Base-by-base conservation (phyloP, 1,140 invertebrate genomes). In the Panagrolaimus sp. region DNA sequence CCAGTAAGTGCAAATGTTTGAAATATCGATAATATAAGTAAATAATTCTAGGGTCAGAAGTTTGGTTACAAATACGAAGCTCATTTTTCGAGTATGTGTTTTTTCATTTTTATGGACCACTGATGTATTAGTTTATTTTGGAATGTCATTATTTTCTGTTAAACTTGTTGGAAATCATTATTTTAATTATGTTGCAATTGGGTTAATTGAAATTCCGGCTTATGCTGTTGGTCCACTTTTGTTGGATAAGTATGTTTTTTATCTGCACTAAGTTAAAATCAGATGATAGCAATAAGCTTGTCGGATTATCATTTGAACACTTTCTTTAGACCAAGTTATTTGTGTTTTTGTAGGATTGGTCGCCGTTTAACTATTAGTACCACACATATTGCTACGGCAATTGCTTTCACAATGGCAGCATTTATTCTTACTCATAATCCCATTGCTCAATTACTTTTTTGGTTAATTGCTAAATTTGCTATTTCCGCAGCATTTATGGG, bases 41-140 rank as follows among this genome's bases (percentile, higher is more conserved):
- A n/a, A n/a, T n/a, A n/a, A n/a, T 68, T 66, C 67, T 44, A 68
- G 67, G n/a, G 47, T 25, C 14, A 63, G 38, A 25, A 13, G 45
- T 53, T 25, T 66, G 16, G 45, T 72, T 31, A 46, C 47, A 31
- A 65, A 65, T 11, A 45, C 57, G 7, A 68, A 72, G 57, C 69
- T 68, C 45, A 48, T 72, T 61, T 43, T 72, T 7, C 47, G 67
- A 25, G 64, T 65, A 1, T 45, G 68, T 38, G 62, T 72, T 25
- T 47, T 72, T 31, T 47, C 70, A 4, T 65, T 47, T 43, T 45
- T 72, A 23, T 72, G 70, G 70, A 64, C 62, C 47, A 25, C 57
- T n/a, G 46, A 47, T 66, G 67, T 73, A 61, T 68, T 85, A 57
- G 82, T 84, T 8, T 85, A 85, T 69, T 85, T 84, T 68, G 84